Conservation (phyloP, 2,888 invertebrate species). For the Scaptomyza flava region DNA sequence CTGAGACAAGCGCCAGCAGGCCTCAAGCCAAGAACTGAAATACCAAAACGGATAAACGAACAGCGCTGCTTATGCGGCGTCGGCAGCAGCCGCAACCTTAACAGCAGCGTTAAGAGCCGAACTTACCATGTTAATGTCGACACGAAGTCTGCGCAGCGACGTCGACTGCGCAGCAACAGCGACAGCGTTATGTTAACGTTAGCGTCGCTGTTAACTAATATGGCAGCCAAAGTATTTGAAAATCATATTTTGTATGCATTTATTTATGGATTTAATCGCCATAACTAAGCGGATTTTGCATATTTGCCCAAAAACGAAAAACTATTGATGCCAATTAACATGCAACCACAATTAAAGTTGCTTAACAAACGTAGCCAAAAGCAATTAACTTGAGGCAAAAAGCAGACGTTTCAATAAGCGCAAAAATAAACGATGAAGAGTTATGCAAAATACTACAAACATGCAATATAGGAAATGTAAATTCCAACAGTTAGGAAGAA, state of each 20-base stretch:
- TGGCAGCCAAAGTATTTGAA: constrained; percentile 6
- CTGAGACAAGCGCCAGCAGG: constrained; percentile 69
- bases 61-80: constrained; percentile 35
- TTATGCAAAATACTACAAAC: constrained; percentile 29
- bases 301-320: constrained; percentile 25
- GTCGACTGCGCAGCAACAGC: constrained; percentile 30
- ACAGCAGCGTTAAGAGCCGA: constrained; percentile 46
- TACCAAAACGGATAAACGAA: constrained; percentile 43
- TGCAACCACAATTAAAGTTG: constrained; percentile 38
- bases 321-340: constrained; percentile 41
- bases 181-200: constrained; percentile 27
- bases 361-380: constrained; percentile 21
- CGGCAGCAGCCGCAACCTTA: constrained; percentile 27
- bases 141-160: constrained; percentile 52
- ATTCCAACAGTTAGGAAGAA: too few species aligned
- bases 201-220: constrained; percentile 32
- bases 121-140: constrained; percentile 35
- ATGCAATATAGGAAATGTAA: constrained; percentile 14
- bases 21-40: constrained; percentile 68
- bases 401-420: constrained; percentile 9
- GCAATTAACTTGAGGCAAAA: constrained; percentile 51
- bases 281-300: constrained; percentile 36
- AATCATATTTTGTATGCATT: constrained; percentile 19
- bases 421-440: background rate
- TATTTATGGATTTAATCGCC: constrained; percentile 18